phyloP scores from a whole-genome alignment of 2,113 vertebrate species.

The Nothocercus nigrocapillus region DNA sequence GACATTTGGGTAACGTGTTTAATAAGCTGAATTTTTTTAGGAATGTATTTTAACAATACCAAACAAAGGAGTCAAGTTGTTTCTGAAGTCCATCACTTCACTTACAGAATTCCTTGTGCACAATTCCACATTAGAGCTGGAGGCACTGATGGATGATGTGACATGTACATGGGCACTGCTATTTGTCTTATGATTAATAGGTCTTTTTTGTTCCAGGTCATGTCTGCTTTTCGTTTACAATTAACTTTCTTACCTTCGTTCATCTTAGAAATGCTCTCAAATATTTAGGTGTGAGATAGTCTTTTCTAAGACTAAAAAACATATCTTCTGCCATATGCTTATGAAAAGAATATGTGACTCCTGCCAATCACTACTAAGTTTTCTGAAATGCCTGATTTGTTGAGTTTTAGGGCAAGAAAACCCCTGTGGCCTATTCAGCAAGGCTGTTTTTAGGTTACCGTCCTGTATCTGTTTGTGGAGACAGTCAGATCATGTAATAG shows the following conservation, averaged over 20 bases:
- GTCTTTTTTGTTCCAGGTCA: not conserved
- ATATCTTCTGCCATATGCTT: not conserved
- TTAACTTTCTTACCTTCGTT: not conserved
- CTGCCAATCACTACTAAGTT: not conserved
- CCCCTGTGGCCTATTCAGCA: not conserved
- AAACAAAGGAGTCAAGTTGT: not conserved
- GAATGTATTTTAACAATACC: not conserved
- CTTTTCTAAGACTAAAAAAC: not conserved
- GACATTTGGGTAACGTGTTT: not conserved
- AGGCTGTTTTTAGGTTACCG: not conserved
- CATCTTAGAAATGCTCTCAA: not conserved
- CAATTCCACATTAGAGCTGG: not conserved
- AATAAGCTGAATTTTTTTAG: not conserved
- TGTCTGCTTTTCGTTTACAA: not conserved
- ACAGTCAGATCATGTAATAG: not conserved
- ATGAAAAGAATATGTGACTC: not conserved
- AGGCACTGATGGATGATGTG: not conserved
- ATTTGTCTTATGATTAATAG: not conserved
- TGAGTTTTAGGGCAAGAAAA: not conserved
- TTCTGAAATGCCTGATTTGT: not conserved
- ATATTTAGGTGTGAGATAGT: not conserved
- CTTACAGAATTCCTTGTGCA: not conserved
- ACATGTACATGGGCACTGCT: not conserved
- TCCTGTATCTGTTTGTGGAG: not conserved
- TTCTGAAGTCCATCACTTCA: not conserved